Evolutionary conservation across 2,888 invertebrate genomes (phyloP), one percentile per base, ranked within the genome.

Genomic region (Amiota minor): DNA sequence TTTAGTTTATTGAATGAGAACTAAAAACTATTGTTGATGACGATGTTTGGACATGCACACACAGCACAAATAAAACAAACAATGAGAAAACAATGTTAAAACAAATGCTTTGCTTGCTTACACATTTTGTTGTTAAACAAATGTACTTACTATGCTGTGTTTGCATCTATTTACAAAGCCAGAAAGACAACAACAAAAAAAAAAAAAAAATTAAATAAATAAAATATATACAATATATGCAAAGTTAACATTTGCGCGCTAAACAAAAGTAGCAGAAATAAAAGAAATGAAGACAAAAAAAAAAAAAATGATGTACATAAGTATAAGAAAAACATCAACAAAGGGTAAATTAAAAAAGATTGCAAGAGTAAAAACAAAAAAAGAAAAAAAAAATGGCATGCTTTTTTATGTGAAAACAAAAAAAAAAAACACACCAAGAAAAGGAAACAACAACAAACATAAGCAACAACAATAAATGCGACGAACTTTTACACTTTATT

Each of bases 401-500:
- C 4, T 35, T 35, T 35, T 35, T 35, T 35, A 35, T 35, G 35
- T 35, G 35, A 35, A 35, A 35, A 35, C 35, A 12, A 2, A 12
- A 50, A 4, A 50, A 56, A 2, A 12, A 50, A 4, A 50, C 2
- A 35, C 20, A 2, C 23, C 6, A 35, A 35, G 35, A 35, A 59
- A 20, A 14, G 18, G 6, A 18, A 59, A 64, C 64, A 64, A 46
- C 8, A 64, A 67, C n/a, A 18, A 59, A 64, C 46, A 64, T 46
- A 8, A 64, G 23, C 9, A 49, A 67, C 65, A 47, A 47, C 47
- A 50, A 50, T 12, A n/a, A 50, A n/a, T 53, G 46, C 53, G 67
- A 23, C 46, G 65, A 65, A 68, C 50, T 68, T 20, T 68, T 68
- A 23, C 23, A 53, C 53, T 53, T 50, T 50, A 53, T 35, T 68